Evolutionary conservation across 2,113 vertebrate species (phyloP).

Genomic region (Uropsilus gracilis): DNA sequence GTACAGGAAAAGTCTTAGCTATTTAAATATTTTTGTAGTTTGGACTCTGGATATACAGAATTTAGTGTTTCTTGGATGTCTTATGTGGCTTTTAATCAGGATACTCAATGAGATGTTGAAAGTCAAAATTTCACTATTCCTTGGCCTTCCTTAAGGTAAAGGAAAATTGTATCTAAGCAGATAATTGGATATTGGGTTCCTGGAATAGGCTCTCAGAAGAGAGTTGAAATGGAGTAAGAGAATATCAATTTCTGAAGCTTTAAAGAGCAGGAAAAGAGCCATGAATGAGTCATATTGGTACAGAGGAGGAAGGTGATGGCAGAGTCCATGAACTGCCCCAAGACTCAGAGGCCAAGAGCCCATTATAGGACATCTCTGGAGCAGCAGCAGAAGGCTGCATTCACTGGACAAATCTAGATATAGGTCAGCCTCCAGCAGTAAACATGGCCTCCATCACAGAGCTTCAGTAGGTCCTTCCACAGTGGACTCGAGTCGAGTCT

Average conservation of each 20-base stretch:
- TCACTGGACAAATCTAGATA: background rate
- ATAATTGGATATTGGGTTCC: background rate
- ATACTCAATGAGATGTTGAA: background rate
- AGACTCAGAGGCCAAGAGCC: background rate
- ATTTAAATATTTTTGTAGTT: background rate
- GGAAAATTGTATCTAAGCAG: background rate
- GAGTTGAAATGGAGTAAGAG: background rate
- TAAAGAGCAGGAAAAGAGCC: background rate
- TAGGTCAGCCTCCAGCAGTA: background rate
- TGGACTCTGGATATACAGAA: slow-evolving; percentile 23
- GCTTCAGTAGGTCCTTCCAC: background rate
- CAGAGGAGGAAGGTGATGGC: accelerated
- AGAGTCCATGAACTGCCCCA: background rate
- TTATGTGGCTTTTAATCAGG: background rate
- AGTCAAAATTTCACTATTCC: background rate
- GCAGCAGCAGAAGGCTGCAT: background rate
- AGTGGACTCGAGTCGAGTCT: background rate
- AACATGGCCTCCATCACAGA: background rate
- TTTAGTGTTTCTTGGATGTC: background rate
- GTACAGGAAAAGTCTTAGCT: background rate
- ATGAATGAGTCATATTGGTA: background rate
- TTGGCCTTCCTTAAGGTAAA: too few relatives aligned
- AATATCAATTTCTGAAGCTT: background rate
- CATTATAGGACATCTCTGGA: too few relatives aligned
- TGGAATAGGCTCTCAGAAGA: background rate